Conservation (phyloP, 2,797 vertebrate species). For the Epinephelus coioides region DNA sequence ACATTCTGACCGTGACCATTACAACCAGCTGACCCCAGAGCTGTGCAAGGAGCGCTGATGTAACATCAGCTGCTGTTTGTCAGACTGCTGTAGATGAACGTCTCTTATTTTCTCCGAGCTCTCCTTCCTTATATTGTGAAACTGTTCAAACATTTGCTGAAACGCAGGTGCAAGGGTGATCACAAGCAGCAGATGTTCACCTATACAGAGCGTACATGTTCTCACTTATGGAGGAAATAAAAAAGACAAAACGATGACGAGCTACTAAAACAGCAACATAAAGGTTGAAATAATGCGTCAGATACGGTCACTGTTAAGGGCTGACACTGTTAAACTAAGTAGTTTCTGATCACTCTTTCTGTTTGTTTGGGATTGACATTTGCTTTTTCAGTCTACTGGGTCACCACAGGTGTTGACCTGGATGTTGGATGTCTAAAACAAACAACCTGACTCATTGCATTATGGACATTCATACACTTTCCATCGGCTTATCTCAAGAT, state of each 20-base stretch:
- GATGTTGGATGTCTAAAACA: slow-evolving; percentile 18
- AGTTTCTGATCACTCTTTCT: background rate
- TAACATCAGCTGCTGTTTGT: background rate
- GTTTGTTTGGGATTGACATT: background rate
- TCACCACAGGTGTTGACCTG: slow-evolving; percentile 10
- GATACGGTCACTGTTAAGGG: background rate
- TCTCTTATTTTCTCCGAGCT: background rate
- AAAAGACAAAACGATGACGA: background rate
- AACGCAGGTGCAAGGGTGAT: background rate
- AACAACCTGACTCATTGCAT: background rate
- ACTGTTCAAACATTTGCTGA: background rate
- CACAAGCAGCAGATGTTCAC: slow-evolving; percentile 2
- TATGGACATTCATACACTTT: background rate
- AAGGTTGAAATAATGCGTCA: background rate
- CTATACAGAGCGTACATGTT: background rate
- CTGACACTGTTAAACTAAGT: background rate
- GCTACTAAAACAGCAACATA: background rate
- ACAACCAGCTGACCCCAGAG: background rate
- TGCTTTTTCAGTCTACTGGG: background rate
- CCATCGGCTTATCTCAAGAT: slow-evolving; percentile 18
- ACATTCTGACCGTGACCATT: background rate
- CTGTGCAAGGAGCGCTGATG: background rate
- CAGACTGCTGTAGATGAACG: background rate
- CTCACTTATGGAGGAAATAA: background rate
- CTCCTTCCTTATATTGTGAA: background rate